Conservation (phyloP, 1,140 invertebrate species). For the Drosophila nasuta region DNA sequence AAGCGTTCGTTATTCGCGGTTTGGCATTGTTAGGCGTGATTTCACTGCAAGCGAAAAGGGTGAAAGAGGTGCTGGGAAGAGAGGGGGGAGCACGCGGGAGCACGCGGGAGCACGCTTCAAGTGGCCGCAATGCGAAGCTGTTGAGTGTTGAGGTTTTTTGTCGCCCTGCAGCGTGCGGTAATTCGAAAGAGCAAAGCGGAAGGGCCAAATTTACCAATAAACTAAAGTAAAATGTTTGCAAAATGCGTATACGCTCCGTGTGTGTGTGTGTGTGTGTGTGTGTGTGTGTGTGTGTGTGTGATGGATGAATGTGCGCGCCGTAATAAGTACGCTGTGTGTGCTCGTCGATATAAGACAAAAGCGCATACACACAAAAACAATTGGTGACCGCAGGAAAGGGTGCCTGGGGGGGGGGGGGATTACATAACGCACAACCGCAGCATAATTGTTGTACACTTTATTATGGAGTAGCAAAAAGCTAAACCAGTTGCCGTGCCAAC, state of each 20-base stretch:
- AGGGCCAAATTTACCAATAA: conserved; percentile 28
- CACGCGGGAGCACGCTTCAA: conserved; percentile 14
- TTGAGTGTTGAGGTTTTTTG: conserved; percentile 37
- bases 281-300: too few species aligned
- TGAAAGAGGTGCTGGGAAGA: not conserved
- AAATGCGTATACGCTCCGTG: conserved; percentile 28
- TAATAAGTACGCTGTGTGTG: conserved; percentile 12
- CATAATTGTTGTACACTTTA: conserved; percentile 72
- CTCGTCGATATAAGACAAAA: conserved; percentile 8
- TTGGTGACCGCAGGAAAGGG: conserved; percentile 32
- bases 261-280: too few species aligned
- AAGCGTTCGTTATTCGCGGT: conserved; percentile 36
- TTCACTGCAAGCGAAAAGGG: conserved; percentile 21
- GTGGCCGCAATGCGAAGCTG: conserved; percentile 26
- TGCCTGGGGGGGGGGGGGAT: not conserved
- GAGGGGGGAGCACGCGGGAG: too few species aligned
- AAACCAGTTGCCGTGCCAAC: not conserved
- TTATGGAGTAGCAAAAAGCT: conserved; percentile 34
- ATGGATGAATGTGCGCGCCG: conserved; percentile 6
- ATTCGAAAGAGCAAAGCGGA: too few species aligned
- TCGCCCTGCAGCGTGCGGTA: not conserved
- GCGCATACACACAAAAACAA: not conserved
- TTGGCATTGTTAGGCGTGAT: conserved; percentile 56
- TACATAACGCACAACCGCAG: conserved; percentile 47
- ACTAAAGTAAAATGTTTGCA: conserved; percentile 37